Percentiles rank a stretch among this genome's conserved stretches.
Evolutionary conservation across 2,888 invertebrate species (phyloP).

Genomic region (Dynastes hyllus): DNA sequence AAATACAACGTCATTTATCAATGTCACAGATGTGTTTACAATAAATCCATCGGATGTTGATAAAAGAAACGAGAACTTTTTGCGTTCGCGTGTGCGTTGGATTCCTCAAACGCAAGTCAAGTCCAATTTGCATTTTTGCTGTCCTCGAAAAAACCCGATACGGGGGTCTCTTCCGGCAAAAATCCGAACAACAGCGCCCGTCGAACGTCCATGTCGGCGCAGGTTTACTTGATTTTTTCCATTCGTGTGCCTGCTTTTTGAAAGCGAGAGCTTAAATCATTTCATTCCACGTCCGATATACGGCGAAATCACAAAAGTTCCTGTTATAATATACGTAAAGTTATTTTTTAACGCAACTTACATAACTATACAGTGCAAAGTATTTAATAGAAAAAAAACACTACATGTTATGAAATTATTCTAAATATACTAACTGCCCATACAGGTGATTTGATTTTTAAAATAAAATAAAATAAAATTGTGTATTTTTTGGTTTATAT

Average conservation of each 20-base stretch:
- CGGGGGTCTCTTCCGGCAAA: background rate
- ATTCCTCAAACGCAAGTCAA: conserved; percentile 34
- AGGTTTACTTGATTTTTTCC: background rate
- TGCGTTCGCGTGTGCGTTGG: conserved; percentile 24
- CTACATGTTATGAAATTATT: background rate
- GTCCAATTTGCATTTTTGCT: conserved; percentile 46
- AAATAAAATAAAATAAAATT: background rate
- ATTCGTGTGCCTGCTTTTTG: conserved; percentile 1
- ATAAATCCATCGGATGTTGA: conserved; percentile 51
- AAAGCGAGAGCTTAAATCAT: conserved; percentile 7
- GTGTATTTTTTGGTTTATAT: background rate
- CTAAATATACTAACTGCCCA: too few relatives aligned
- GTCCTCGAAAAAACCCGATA: conserved; percentile 29
- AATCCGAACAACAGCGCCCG: conserved; percentile 14
- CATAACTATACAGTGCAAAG: conserved; percentile 1
- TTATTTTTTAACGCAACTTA: conserved; percentile 5
- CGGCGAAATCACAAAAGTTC: conserved; percentile 3
- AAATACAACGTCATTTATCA: conserved; percentile 51
- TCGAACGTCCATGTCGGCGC: background rate
- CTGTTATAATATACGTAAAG: background rate
- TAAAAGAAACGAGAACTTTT: conserved; percentile 47
- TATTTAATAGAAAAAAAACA: background rate
- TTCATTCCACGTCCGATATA: conserved; percentile 11
- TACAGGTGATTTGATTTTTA: conserved; percentile 23
- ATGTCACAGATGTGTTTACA: conserved; percentile 52